These are phyloP conservation scores for Cephus nigrinus DNA, from an alignment of 2,888 invertebrate species.

Conservation along the genomic window DNA sequence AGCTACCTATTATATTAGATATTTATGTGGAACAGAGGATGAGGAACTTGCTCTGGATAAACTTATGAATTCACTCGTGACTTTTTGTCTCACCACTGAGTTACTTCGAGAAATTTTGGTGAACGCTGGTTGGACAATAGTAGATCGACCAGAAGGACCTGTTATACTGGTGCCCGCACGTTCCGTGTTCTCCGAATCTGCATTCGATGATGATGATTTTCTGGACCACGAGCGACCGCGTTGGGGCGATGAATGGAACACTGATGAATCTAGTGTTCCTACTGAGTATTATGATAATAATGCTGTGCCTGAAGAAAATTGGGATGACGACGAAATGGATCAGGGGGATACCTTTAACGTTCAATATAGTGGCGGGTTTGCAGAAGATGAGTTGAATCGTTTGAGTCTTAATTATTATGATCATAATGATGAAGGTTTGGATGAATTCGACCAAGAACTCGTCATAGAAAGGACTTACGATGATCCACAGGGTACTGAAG, in stretches of 20 bases:
- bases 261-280: slow-evolving; percentile 11
- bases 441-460: not conserved
- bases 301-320: slow-evolving; percentile 16
- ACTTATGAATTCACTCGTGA: slow-evolving; percentile 41
- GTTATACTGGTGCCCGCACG: slow-evolving; percentile 38
- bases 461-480: not conserved
- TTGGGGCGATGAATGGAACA: slow-evolving; percentile 27
- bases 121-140: slow-evolving; percentile 44
- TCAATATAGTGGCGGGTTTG: not conserved
- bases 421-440: not conserved
- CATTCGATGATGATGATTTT: slow-evolving; percentile 13
- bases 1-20: slow-evolving; percentile 48
- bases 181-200: slow-evolving; percentile 33
- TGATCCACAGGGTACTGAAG: not conserved
- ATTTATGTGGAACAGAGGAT: slow-evolving; percentile 35
- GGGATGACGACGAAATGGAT: slow-evolving; percentile 34
- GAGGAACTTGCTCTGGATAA: slow-evolving; percentile 59
- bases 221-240: slow-evolving; percentile 9
- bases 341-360: slow-evolving; percentile 15
- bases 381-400: not conserved
- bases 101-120: slow-evolving; percentile 44
- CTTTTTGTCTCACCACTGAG: slow-evolving; percentile 37
- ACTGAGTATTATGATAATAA: slow-evolving; percentile 13
- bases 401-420: not conserved
- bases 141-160: slow-evolving; percentile 39